These are phyloP conservation scores for Eospalax fontanierii DNA, from an alignment of 2,797 vertebrate genomes.

Conservation along the genomic window DNA sequence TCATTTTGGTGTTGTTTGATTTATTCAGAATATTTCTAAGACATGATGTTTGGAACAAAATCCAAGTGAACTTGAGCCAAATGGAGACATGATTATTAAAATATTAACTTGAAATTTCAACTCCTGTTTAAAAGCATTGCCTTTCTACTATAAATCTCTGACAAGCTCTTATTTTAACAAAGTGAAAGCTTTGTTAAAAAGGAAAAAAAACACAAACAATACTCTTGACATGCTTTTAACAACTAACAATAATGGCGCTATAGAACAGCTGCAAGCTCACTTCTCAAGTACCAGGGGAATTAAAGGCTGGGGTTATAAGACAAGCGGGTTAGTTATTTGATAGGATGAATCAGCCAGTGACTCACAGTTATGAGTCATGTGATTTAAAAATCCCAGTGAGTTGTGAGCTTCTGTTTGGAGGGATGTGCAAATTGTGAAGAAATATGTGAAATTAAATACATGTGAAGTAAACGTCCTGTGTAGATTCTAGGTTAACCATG, in stretches of 20 bases:
- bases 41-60: conserved; percentile 53
- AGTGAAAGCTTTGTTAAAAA: conserved; percentile 40
- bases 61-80: conserved; percentile 63
- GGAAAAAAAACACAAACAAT: conserved; percentile 16
- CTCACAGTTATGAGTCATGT: conserved; percentile 65
- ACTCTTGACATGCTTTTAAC: conserved; percentile 70
- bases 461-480: conserved; percentile 9
- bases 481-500: background rate
- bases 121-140: conserved; percentile 58
- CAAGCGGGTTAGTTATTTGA: conserved; percentile 71
- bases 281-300: conserved; percentile 62
- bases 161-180: conserved; percentile 64
- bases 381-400: conserved; percentile 61
- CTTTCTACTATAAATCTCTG: conserved; percentile 66
- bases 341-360: conserved; percentile 79
- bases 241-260: conserved; percentile 63
- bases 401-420: conserved; percentile 26
- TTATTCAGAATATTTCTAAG: conserved; percentile 67
- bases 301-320: conserved; percentile 29
- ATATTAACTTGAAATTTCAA: conserved; percentile 70
- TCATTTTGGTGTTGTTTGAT: conserved; percentile 21
- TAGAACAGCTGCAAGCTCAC: conserved; percentile 73
- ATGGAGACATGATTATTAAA: conserved; percentile 73
- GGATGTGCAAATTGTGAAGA: conserved; percentile 13
- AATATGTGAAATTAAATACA: conserved; percentile 27